Conservation (phyloP, 2,797 vertebrate genomes). For the Melanotaenia trifasciata region DNA sequence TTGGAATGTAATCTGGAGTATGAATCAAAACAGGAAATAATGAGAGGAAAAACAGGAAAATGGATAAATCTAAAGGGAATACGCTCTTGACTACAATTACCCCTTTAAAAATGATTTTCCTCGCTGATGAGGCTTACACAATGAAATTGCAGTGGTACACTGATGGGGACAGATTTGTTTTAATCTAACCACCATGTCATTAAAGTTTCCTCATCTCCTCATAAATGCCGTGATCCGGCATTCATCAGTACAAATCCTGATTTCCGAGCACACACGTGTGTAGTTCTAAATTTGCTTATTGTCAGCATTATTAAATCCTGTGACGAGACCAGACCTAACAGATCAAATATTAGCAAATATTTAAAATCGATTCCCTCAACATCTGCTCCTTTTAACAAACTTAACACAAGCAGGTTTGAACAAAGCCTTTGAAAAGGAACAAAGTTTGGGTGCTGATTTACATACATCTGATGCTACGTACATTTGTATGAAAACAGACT, state of each 20-base stretch:
- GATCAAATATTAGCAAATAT: not conserved
- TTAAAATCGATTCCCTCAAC: not conserved
- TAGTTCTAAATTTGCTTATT: not conserved
- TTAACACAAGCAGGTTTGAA: not conserved
- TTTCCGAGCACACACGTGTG: not conserved
- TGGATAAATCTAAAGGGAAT: constrained; percentile 33
- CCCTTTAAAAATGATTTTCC: constrained; percentile 2
- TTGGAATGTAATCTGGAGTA: constrained; percentile 41
- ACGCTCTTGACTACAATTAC: constrained; percentile 15
- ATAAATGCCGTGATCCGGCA: not conserved
- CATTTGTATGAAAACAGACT: not conserved
- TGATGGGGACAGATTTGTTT: not conserved
- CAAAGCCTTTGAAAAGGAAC: too few species aligned
- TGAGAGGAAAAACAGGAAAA: constrained; percentile 48
- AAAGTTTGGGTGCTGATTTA: not conserved
- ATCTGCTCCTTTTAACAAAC: not conserved
- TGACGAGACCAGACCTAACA: not conserved
- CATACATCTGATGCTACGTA: not conserved
- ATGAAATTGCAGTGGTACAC: not conserved
- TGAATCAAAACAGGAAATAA: constrained; percentile 51
- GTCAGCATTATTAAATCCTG: not conserved
- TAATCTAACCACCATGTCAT: not conserved
- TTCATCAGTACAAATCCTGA: not conserved
- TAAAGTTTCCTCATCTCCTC: not conserved
- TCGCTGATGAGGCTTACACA: not conserved